These are phyloP conservation scores for Colletes gigas DNA, from an alignment of 1,140 invertebrate genomes.

Conservation along the genomic window DNA sequence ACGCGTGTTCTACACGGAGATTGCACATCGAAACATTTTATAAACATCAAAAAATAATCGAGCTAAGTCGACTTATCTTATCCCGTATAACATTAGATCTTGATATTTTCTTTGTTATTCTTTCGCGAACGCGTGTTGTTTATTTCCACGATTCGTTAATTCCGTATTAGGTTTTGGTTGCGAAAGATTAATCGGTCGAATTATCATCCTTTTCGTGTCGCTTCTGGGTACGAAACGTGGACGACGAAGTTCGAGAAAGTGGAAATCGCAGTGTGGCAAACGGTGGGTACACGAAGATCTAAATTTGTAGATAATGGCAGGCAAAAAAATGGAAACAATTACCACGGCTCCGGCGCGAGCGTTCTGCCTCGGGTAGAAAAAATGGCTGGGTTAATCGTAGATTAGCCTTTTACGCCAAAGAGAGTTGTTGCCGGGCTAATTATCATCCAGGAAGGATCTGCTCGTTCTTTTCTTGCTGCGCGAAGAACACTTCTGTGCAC, in stretches of 20 bases:
- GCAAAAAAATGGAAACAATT: slow-evolving; percentile 38
- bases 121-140: too few species aligned
- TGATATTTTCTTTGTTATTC: too few species aligned
- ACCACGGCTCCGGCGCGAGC: not conserved
- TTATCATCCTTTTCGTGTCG: not conserved
- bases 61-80: too few species aligned
- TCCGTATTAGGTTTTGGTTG: too few species aligned
- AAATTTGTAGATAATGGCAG: slow-evolving; percentile 12
- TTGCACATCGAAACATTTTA: too few species aligned
- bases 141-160: too few species aligned
- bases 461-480: slow-evolving; percentile 22
- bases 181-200: too few species aligned
- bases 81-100: too few species aligned
- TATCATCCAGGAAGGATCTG: slow-evolving; percentile 40
- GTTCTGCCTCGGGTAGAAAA: slow-evolving; percentile 10
- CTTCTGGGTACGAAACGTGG: not conserved
- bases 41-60: too few species aligned
- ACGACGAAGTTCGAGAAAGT: slow-evolving; percentile 18
- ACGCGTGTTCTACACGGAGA: too few species aligned
- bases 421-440: slow-evolving; percentile 39
- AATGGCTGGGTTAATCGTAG: slow-evolving; percentile 40
- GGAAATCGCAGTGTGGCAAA: not conserved
- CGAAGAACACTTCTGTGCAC: slow-evolving; percentile 6
- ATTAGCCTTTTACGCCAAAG: slow-evolving; percentile 51
- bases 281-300: not conserved